These are phyloP conservation scores for Magallana ariakensis DNA, from an alignment of 1,140 invertebrate species.

Conservation along the genomic window DNA sequence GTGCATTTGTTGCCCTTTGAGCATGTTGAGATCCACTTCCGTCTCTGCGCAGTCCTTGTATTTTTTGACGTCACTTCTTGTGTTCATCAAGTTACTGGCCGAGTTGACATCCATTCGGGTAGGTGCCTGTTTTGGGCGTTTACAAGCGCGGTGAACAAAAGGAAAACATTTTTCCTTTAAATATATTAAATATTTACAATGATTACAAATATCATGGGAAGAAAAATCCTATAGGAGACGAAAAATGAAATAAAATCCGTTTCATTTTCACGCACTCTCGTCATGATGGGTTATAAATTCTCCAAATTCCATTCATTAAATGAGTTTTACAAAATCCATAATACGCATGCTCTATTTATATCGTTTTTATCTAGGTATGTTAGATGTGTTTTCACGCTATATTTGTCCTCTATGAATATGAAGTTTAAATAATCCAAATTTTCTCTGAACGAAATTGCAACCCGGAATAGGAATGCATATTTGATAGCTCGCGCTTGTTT, in stretches of 20 bases:
- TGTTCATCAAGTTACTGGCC: conserved; percentile 36
- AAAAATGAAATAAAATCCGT: neutral
- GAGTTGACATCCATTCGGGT: conserved; percentile 38
- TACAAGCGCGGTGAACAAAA: neutral
- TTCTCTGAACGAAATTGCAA: neutral
- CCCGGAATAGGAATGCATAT: conserved; percentile 12
- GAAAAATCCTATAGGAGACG: neutral
- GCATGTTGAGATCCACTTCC: conserved; percentile 64
- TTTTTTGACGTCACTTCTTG: conserved; percentile 65
- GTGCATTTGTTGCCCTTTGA: conserved; percentile 55
- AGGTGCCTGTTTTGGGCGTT: conserved; percentile 26
- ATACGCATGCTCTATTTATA: too few relatives aligned
- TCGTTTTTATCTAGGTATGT: too few relatives aligned
- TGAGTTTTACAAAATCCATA: too few relatives aligned
- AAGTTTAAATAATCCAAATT: conserved; percentile 32
- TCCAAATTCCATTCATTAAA: neutral
- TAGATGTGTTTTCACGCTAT: too few relatives aligned
- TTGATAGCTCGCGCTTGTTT: neutral
- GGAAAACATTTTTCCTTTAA: neutral
- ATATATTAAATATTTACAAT: neutral
- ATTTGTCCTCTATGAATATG: neutral
- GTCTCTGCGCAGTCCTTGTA: conserved; percentile 61
- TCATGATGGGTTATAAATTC: conserved; percentile 30
- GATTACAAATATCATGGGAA: neutral
- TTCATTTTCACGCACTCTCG: conserved; percentile 10